These are phyloP conservation scores for Coelopa pilipes DNA, from an alignment of 2,888 invertebrate species.

Conservation along the genomic window DNA sequence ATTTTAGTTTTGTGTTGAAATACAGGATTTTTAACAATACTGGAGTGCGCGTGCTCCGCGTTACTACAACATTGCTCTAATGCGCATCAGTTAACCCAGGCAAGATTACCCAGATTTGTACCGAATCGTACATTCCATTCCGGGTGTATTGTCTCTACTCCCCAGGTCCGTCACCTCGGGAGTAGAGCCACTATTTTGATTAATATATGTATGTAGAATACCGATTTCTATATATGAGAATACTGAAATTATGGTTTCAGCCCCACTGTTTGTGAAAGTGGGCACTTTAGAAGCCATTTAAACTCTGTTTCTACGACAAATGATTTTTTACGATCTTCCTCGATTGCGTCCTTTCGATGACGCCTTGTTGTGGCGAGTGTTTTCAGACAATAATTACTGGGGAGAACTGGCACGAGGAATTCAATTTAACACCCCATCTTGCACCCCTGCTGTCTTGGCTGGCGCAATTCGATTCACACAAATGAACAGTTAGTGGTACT, in stretches of 20 bases:
- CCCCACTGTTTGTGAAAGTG: not conserved
- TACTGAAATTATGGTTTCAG: not conserved
- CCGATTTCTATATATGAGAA: not conserved
- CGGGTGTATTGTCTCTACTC: too few species aligned
- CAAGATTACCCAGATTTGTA: too few species aligned
- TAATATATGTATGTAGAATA: too few species aligned
- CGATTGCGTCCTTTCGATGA: not conserved
- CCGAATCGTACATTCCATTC: too few species aligned
- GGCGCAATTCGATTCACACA: constrained; percentile 5
- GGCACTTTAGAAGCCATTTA: constrained; percentile 16
- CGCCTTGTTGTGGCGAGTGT: not conserved
- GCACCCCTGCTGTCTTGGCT: not conserved
- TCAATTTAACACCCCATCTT: constrained; percentile 18
- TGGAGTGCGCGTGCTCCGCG: not conserved
- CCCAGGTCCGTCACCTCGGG: too few species aligned
- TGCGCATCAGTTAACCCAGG: not conserved
- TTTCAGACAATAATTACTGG: constrained; percentile 12
- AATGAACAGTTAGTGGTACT: constrained; percentile 9
- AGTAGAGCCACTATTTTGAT: too few species aligned
- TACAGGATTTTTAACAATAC: not conserved
- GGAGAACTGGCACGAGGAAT: not conserved
- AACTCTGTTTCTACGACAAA: not conserved
- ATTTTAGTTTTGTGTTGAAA: not conserved
- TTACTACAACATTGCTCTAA: not conserved
- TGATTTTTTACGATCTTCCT: constrained; percentile 16